These are phyloP conservation scores for Capromys pilorides DNA, from an alignment of 2,797 vertebrate genomes.

Conservation along the genomic window DNA sequence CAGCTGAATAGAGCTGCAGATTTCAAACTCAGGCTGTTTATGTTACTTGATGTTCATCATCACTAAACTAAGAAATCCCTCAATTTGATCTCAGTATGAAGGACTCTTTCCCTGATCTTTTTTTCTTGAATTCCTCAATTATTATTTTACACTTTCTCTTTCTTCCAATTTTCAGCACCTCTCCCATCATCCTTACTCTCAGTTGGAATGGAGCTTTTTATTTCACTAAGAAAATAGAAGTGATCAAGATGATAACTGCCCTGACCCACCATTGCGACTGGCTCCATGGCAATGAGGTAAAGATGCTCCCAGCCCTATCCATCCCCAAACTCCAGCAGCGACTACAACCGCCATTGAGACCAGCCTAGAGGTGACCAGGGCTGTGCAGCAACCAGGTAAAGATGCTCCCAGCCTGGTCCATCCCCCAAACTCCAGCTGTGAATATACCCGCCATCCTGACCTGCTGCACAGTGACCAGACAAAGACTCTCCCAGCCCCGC, in stretches of 20 bases:
- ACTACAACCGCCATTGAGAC: too few species aligned
- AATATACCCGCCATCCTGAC: too few species aligned
- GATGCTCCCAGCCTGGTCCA: too few species aligned
- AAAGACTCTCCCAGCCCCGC: too few species aligned
- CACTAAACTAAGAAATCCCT: background rate
- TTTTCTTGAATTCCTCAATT: background rate
- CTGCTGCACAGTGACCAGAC: too few species aligned
- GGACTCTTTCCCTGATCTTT: background rate
- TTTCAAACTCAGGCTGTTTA: background rate
- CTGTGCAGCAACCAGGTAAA: too few species aligned
- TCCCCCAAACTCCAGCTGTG: too few species aligned
- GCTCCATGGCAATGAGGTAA: too few species aligned
- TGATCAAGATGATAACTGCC: background rate
- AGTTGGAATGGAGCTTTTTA: background rate
- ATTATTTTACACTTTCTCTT: background rate
- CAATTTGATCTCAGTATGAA: background rate
- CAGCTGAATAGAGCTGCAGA: background rate
- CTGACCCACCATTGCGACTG: too few species aligned
- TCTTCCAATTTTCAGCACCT: background rate
- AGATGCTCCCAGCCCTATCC: too few species aligned
- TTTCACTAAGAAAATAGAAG: background rate
- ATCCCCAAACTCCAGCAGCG: too few species aligned
- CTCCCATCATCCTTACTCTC: background rate
- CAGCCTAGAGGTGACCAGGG: too few species aligned
- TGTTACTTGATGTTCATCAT: slow-evolving; percentile 4